Conservation (phyloP, 2,888 invertebrate genomes). For the Agrochola macilenta region DNA sequence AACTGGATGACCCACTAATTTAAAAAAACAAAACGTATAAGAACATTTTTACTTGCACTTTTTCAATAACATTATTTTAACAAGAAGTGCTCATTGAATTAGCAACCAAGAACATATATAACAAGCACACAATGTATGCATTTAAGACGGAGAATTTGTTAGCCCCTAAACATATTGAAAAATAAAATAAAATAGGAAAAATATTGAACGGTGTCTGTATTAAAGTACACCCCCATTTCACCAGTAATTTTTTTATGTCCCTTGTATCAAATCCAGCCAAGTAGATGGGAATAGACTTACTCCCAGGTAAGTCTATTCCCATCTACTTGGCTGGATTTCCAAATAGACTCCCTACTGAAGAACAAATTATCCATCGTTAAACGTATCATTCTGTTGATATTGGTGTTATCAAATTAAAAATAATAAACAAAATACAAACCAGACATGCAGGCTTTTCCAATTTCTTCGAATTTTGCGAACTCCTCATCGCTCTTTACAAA, state of each 20-base stretch:
- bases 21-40: not conserved
- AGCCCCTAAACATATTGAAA: not conserved
- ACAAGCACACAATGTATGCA: not conserved
- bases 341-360: not conserved
- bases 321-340: not conserved
- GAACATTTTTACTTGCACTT: not conserved
- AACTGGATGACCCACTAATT: not conserved
- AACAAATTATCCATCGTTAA: not conserved
- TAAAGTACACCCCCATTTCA: not conserved
- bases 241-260: not conserved
- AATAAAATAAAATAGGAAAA: too few relatives aligned
- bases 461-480: slow-evolving; percentile 48
- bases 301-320: not conserved
- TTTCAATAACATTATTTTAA: not conserved
- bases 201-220: not conserved
- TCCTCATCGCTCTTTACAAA: slow-evolving; percentile 56
- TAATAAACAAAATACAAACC: slow-evolving; percentile 51
- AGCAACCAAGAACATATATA: not conserved
- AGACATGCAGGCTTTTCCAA: slow-evolving; percentile 55
- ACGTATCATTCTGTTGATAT: not conserved
- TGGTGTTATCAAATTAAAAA: slow-evolving; percentile 1
- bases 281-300: too few relatives aligned
- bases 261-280: too few relatives aligned
- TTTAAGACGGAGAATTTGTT: not conserved
- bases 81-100: not conserved